Percentiles rank a stretch among this genome's conserved stretches.
Evolutionary conservation across 2,797 vertebrate genomes (phyloP).

Genomic region (Macropus fuliginosus): DNA sequence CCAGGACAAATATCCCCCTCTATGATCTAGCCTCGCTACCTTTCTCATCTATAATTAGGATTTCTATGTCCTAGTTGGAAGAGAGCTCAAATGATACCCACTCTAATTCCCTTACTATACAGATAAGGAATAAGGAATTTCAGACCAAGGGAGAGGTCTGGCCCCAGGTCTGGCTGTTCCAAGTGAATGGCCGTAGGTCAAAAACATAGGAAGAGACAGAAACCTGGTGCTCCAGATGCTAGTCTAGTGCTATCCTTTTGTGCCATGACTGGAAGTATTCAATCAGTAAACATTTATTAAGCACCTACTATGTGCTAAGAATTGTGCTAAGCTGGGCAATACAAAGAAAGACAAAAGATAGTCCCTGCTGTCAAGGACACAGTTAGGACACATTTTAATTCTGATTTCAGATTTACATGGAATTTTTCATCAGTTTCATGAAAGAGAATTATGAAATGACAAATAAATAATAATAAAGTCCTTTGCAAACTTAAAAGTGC

Average conservation of each 20-base stretch:
- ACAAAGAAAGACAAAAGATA: neutral
- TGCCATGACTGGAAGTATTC: neutral
- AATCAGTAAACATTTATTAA: neutral
- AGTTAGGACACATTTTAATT: neutral
- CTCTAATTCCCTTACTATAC: neutral
- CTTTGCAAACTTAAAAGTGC: neutral
- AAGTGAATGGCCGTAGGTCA: neutral
- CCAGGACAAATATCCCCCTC: neutral
- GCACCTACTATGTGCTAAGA: neutral
- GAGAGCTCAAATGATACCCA: neutral
- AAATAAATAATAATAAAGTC: neutral
- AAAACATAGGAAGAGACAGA: neutral
- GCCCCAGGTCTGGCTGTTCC: neutral
- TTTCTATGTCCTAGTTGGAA: neutral
- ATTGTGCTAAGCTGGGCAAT: neutral
- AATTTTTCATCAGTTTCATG: neutral
- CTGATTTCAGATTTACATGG: neutral
- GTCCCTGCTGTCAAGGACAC: neutral
- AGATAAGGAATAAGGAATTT: neutral
- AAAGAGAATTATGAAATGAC: neutral
- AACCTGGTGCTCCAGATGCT: neutral
- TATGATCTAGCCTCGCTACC: neutral
- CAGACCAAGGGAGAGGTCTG: neutral
- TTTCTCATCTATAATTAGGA: neutral
- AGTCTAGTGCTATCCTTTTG: neutral